A percentile compares a stretch with the other conserved stretches of the same genome.
phyloP scores from a whole-genome alignment of 2,888 invertebrate genomes.

The Oconnorella tubifera region DNA sequence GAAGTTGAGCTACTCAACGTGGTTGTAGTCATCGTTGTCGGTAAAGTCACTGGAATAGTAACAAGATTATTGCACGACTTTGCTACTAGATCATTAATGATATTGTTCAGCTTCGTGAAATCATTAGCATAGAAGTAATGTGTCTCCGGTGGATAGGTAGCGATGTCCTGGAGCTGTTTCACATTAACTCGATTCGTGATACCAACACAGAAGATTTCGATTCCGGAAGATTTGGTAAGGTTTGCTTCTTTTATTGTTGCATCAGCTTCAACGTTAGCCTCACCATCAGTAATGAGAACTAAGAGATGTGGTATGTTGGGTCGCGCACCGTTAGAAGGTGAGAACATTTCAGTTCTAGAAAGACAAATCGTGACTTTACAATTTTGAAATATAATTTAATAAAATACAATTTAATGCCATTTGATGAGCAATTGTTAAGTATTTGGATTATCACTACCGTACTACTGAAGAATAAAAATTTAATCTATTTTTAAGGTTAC shows the following conservation, averaged over 20 bases:
- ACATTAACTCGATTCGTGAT: conserved; percentile 22
- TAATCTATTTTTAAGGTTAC: no score
- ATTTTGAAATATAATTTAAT: no score
- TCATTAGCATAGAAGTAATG: conserved; percentile 24
- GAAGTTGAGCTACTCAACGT: conserved; percentile 23
- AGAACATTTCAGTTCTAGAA: conserved; percentile 12
- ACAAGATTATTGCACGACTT: conserved; percentile 16
- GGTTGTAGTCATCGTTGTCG: conserved; percentile 21
- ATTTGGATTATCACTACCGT: no score
- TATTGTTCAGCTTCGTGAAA: conserved; percentile 18
- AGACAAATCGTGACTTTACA: no score
- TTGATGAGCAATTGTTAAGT: no score
- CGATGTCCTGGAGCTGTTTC: conserved; percentile 18
- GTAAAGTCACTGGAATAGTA: conserved; percentile 14
- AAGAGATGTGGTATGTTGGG: conserved; percentile 20
- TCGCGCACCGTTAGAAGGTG: conserved; percentile 16
- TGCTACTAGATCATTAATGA: conserved; percentile 17
- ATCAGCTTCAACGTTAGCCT: conserved; percentile 22
- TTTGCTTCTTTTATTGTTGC: conserved; percentile 23
- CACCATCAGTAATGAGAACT: conserved; percentile 30
- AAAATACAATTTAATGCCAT: no score
- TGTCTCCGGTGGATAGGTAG: conserved; percentile 10
- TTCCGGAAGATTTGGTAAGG: conserved; percentile 19
- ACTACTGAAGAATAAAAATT: no score
- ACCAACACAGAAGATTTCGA: conserved; percentile 26